A percentile compares a stretch with the other conserved stretches of the same genome.
These are phyloP conservation scores for Ifrita kowaldi DNA, from an alignment of 2,113 vertebrate genomes.

Conservation along the genomic window DNA sequence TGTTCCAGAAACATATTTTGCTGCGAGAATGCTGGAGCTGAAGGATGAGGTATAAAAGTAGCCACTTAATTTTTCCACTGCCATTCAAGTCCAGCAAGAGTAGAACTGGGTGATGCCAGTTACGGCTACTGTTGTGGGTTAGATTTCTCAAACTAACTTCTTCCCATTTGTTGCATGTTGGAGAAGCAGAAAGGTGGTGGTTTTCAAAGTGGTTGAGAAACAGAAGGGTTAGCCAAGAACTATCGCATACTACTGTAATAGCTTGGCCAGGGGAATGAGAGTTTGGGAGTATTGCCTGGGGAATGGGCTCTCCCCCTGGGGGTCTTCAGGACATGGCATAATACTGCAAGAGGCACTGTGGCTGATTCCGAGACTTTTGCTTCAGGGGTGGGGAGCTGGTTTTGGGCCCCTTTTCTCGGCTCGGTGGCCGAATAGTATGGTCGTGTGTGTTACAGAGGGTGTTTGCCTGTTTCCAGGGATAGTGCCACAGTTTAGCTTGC, in stretches of 20 bases:
- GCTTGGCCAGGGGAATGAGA: background rate
- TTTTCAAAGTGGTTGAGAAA: background rate
- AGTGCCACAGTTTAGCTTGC: background rate
- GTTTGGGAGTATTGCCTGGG: background rate
- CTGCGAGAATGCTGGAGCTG: background rate
- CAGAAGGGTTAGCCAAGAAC: background rate
- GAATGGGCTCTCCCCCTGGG: fast-evolving
- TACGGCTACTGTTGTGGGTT: background rate
- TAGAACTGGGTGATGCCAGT: background rate
- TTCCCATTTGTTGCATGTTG: background rate
- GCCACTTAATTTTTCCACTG: background rate
- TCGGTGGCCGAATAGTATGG: fast-evolving
- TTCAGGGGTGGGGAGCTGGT: background rate
- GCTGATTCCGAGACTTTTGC: no score
- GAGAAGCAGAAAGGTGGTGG: background rate
- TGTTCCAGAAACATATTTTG: background rate
- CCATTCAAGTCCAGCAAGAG: background rate
- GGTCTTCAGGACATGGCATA: background rate
- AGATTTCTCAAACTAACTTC: background rate
- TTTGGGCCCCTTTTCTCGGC: background rate
- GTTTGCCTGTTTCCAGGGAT: background rate
- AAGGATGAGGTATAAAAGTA: background rate
- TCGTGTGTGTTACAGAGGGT: background rate
- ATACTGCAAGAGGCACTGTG: background rate
- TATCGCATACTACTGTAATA: background rate